Base-by-base conservation (phyloP, 2,113 vertebrate species). In the Nicator chloris region DNA sequence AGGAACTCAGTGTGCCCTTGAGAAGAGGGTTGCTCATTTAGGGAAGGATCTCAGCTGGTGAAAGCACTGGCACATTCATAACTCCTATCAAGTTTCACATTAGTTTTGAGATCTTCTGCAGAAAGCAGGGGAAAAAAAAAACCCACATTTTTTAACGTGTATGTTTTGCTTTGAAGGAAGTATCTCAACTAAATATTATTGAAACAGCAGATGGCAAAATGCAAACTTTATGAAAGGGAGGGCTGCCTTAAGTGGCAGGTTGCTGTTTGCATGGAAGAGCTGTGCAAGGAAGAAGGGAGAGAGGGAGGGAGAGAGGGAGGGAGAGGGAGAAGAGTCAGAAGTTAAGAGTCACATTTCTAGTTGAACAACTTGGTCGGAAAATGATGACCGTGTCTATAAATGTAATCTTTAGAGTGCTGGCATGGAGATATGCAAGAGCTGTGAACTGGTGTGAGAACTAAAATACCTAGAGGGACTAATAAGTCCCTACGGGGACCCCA, bases 381-480 rank as follows among this genome's bases (percentile, higher is more conserved):
- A 96, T 70, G 19, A 95, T 87, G 86, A 72, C 88, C 13, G 9
- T 75, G 88, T 81, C 83, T 96, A 87, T 92, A 95, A 95, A 91
- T 70, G 72, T 85, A 92, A 96, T 91, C 90, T 93, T 88, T 86
- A 76, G 71, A 93, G 68, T 86, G 73, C 90, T 97, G 91, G 92
- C 88, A 95, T 63, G 81, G 87, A 96, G 70, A 90, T 96, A 94
- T 22, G 39, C 91, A 92, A 97, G 83, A 95, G 73, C 90, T 83
- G 92, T 91, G 95, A 98, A 97, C 86, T 95, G 90, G 88, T 93
- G 69, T 96, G 96, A 98, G 97, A 98, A 71, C 93, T 92, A 75
- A 91, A 97, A 90, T 83, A 96, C 83, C 82, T 92, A 95, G 57
- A 96, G 92, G 88, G 93, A 96, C 88, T 95, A 83, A 68, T 93